A percentile compares a stretch with the other conserved stretches of the same genome.
phyloP scores from a whole-genome alignment of 2,888 invertebrate genomes.

The Acanthosepion lycidas region DNA sequence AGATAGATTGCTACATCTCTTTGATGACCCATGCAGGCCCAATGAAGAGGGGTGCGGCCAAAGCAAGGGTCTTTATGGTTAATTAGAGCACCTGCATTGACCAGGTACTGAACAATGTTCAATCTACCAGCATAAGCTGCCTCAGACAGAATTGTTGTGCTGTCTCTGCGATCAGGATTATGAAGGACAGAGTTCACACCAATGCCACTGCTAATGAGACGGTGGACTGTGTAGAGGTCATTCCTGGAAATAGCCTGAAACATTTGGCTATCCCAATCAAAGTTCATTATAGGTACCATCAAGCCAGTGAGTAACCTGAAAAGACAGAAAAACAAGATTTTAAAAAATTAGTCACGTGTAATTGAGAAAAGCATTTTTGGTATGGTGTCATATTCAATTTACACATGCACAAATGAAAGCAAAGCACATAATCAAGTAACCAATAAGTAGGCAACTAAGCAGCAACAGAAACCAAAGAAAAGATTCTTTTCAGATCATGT shows the following conservation, averaged over 20 bases:
- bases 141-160: constrained; percentile 59
- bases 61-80: constrained; percentile 59
- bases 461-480: no score
- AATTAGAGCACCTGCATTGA: constrained; percentile 55
- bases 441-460: no score
- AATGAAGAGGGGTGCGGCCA: constrained; percentile 61
- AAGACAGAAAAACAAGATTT: not conserved
- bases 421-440: no score
- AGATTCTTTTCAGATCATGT: no score
- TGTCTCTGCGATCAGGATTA: constrained; percentile 56
- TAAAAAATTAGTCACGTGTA: no score
- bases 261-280: constrained; percentile 52
- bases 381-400: no score
- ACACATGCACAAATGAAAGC: no score
- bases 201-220: constrained; percentile 59
- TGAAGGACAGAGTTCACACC: constrained; percentile 60
- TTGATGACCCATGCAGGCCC: constrained; percentile 60
- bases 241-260: constrained; percentile 60
- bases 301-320: not conserved
- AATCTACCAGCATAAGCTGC: constrained; percentile 59
- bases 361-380: no score
- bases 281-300: constrained; percentile 36
- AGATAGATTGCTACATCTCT: constrained; percentile 50
- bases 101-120: constrained; percentile 56
- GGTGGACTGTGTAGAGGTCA: constrained; percentile 54